Base-by-base conservation (phyloP, 2,888 invertebrate species). In the Ormyrus pomaceus region DNA sequence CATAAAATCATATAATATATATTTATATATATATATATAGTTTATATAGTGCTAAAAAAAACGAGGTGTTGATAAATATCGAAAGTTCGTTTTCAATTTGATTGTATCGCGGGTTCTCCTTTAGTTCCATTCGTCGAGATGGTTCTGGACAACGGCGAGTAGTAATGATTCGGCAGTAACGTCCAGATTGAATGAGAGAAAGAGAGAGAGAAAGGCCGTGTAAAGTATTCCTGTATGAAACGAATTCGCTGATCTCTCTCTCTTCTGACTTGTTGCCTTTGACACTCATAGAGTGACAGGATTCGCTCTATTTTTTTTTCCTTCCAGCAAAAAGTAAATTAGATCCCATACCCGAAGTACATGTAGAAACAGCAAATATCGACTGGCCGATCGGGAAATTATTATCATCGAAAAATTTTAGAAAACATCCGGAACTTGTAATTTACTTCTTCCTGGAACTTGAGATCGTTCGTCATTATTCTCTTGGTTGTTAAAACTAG, bases 11-110 rank as follows among this genome's bases (percentile, higher is more conserved):
- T 78, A 65, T 70, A 66, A 59, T 58, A 13, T 70, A 64, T 69
- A 51, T 80, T 34, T 34, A 34, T 68, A 61, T 78, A 64, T 70
- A 46, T 70, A 58, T 70, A 51, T 72, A 53, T 61, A 62, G 66
- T 68, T 62, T 65, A 56, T 77, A 80, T 75, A 68, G 68, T 75
- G 58, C 66, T 73, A 56, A 69, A 80, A 74, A 76, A 79, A 78
- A 75, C 71, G 78, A 81, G 78, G 51, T 71, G 50, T 78, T 82
- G 66, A 76, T 73, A 79, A 77, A 77, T 82, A 82, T 82, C 79
- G 76, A 82, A 77, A 82, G 79, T 79, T 79, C 70, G 73, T 79
- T 79, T 82, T 73, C 64, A 77, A 66, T 77, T 79, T 82, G 81
- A 82, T 78, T 82, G 79, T 73, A 82, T 78, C 70, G 78, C 66